phyloP scores from a whole-genome alignment of 1,140 invertebrate species.

The Neotoxoptera formosana region DNA sequence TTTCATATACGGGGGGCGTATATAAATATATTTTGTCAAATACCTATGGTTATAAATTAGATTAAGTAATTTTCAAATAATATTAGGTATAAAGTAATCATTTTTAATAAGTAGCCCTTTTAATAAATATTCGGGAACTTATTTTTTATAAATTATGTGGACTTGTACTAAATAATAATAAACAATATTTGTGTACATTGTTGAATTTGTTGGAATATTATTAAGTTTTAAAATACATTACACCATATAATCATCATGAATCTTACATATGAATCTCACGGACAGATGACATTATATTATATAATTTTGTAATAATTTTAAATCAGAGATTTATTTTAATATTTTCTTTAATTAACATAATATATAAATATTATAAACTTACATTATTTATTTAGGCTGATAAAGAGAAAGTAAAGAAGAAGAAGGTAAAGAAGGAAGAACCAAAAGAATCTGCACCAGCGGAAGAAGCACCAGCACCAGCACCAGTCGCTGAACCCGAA shows the following conservation, averaged over 20 bases:
- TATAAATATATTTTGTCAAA: neutral
- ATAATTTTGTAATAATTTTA: neutral
- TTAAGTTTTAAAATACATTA: neutral
- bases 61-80: neutral
- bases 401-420: slow-evolving; percentile 82
- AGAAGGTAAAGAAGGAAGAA: slow-evolving; percentile 77
- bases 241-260: no score
- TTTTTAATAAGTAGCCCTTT: neutral
- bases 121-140: neutral
- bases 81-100: neutral
- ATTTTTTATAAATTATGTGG: neutral
- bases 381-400: slow-evolving; percentile 68
- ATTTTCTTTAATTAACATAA: neutral
- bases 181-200: neutral
- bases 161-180: neutral
- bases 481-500: slow-evolving; percentile 66
- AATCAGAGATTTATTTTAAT: neutral
- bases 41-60: neutral
- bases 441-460: slow-evolving; percentile 70
- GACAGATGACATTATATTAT: no score
- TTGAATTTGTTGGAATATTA: neutral
- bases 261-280: no score
- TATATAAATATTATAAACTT: neutral
- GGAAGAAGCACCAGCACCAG: slow-evolving; percentile 65
- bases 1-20: no score